A percentile compares a stretch with the other conserved stretches of the same genome.
phyloP scores from a whole-genome alignment of 35 echinoderm and acorn worm species.

The Anneissia japonica region DNA sequence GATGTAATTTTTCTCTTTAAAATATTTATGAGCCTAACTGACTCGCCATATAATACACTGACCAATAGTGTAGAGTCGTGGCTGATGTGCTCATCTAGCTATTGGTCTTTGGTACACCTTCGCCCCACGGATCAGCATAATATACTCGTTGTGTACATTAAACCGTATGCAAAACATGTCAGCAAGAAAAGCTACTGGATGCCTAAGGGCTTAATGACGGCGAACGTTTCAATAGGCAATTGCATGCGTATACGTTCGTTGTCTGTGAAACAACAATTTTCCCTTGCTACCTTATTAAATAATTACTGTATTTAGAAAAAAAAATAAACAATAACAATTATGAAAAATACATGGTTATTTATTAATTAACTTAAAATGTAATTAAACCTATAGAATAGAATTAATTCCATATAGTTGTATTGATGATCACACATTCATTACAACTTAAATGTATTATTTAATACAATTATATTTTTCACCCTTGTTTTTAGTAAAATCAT shows the following conservation, averaged over 20 bases:
- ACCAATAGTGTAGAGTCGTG: background rate
- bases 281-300: background rate
- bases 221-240: background rate
- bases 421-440: too few species aligned
- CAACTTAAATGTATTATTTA: too few species aligned
- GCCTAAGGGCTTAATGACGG: background rate
- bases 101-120: background rate
- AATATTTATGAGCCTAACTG: background rate
- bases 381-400: too few species aligned
- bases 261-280: background rate
- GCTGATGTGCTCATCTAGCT: background rate
- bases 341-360: too few species aligned
- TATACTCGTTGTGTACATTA: background rate
- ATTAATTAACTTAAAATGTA: too few species aligned
- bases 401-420: too few species aligned
- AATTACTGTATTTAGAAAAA: background rate
- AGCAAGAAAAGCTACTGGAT: background rate
- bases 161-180: background rate
- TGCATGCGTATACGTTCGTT: background rate
- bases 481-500: too few species aligned
- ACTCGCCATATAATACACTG: background rate
- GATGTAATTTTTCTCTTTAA: background rate
- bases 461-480: too few species aligned
- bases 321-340: background rate
- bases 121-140: background rate